Evolutionary conservation across 2,888 invertebrate species (phyloP), one percentile per base, ranked within the genome.

Genomic region (Drosophila histrio): DNA sequence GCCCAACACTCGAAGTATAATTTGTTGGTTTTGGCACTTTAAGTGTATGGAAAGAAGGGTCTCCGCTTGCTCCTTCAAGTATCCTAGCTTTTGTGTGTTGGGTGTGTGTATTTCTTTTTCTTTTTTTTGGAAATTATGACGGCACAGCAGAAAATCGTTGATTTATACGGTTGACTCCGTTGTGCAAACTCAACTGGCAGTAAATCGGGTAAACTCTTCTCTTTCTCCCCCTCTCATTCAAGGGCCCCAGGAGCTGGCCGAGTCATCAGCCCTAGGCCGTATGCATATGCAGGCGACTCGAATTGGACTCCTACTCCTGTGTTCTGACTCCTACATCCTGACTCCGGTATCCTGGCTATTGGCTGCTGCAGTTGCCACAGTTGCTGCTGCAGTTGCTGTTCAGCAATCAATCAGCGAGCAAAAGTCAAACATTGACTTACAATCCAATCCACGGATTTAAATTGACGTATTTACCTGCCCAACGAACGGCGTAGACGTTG

Each of bases 401-500:
- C 87, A 87, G 89, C 90, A 90, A 90, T 90, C 89, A 90, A 90
- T 90, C 90, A 90, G 89, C 84, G 76, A 90, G 89, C 89, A 89
- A 89, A 90, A 90, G 89, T 88, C 89, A 90, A 90, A 90, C 90
- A 90, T 90, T 90, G 89, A 89, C 89, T 89, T 85, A 84, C 90
- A 90, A 90, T 89, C 89, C 89, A 89, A 85, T 85, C 82, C 89
- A 88, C 89, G 90, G 90, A 90, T 90, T 85, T 90, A 90, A 90
- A 90, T 90, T 89, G 90, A 81, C 88, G 83, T 90, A 88, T 90
- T 90, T 90, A 89, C 89, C 81, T 80, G 86, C 44, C 72, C 74
- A 79, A 60, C 74, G 34, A 17, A 39, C 28, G 24, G n/a, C 41
- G 53, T 43, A 54, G 53, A 54, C 26, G 52, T 34, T 24, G 52